Base-by-base conservation (phyloP, 2,797 vertebrate species). In the Arnoldichthys spilopterus region DNA sequence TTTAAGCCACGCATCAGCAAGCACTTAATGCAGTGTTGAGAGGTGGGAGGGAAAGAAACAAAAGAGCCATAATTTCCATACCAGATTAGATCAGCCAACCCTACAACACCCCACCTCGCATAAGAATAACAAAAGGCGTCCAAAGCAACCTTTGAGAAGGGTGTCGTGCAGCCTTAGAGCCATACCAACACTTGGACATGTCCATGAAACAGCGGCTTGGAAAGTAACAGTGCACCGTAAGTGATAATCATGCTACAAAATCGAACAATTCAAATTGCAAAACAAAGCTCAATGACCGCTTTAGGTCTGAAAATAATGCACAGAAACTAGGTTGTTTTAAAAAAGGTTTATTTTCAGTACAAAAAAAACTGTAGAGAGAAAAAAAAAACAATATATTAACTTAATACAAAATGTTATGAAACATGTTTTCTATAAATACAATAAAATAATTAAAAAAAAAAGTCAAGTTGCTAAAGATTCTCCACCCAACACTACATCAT, bases 361-460 rank as follows among this genome's bases (percentile, higher is more conserved):
- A 94, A 94, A 94, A 94, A 94, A 90, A 86, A 84, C 30, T 40
- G 69, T 30, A 43, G 82, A 61, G 77, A 13, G 3, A 47, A 83
- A 84, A 85, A 85, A 62, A 87, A 87, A 81, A 80, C 76, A 85
- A 94, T 95, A 95, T 94, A 95, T 95, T 95, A 95, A 94, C 92
- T 93, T 93, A 87, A 92, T 92, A 91, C 91, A 94, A 81, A 93
- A 91, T 87, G 61, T 83, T 49, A 90, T 91, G 83, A 91, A 92
- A 92, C 90, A 90, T 83, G 88, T 92, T 86, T 86, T 92, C 92
- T 94, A 94, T 94, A 95, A 95, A 95, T 95, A 95, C 82, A 85
- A 92, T 94, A 94, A 94, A 94, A 95, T 94, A 94, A 94, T 93
- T 94, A 91, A 92, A 92, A 93, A 89, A 91, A 90, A 61, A 79